These are phyloP conservation scores for Leptinotarsa tumamoca DNA, from an alignment of 2,888 invertebrate species.

Conservation along the genomic window DNA sequence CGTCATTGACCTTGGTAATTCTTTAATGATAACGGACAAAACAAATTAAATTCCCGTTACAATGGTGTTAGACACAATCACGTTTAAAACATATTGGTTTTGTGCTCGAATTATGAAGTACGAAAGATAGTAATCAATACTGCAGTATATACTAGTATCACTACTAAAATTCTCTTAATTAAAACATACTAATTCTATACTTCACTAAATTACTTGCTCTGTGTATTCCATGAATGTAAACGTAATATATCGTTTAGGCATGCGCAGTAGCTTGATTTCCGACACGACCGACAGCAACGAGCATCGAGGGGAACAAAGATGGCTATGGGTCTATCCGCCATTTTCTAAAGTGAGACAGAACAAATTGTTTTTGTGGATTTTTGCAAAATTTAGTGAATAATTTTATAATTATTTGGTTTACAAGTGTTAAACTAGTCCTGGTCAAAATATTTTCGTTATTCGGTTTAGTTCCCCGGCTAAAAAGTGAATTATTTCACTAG, in stretches of 20 bases:
- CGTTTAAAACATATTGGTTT: background rate
- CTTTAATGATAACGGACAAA: no score
- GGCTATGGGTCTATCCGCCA: slow-evolving; percentile 67
- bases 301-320: slow-evolving; percentile 64
- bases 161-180: background rate
- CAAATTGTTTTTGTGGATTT: slow-evolving; percentile 63
- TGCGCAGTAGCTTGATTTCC: slow-evolving; percentile 31
- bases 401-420: slow-evolving; percentile 39
- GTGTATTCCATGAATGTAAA: slow-evolving; percentile 35
- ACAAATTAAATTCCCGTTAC: background rate
- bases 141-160: no score
- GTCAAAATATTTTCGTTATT: slow-evolving; percentile 20
- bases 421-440: slow-evolving; percentile 28
- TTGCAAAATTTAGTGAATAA: slow-evolving; percentile 51
- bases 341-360: slow-evolving; percentile 69
- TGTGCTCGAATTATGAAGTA: no score
- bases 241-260: slow-evolving; percentile 33
- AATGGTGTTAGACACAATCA: background rate
- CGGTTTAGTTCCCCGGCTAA: slow-evolving; percentile 37
- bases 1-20: no score
- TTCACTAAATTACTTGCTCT: background rate
- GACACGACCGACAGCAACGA: slow-evolving; percentile 13
- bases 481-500: slow-evolving; percentile 42
- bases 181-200: background rate
- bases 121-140: no score